Base-by-base conservation (phyloP, 1,140 invertebrate species). In the Pristionchus pacificus region DNA sequence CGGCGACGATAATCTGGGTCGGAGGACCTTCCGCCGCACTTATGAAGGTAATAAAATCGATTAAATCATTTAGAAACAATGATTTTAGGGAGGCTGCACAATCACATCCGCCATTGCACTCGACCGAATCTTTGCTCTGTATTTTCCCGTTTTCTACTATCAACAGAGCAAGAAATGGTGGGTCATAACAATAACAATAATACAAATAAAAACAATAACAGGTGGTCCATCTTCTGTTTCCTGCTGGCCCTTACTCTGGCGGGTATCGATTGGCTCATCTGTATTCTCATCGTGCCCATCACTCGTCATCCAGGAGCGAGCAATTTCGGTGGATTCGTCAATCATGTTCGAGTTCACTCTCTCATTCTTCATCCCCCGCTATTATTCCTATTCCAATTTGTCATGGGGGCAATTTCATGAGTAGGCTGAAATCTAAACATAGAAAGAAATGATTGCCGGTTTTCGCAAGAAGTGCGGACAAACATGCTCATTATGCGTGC, bases 101-200 rank as follows among this genome's bases (percentile, higher is more conserved):
- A 19, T 49, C 15, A 69, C 67, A 24, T 64, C 67, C 24, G 67
- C 67, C 25, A 69, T 69, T 19, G 67, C 67, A 2, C 13, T 69
- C 10, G 67, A 69, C 31, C 61, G 67, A 69, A 60, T 69, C 30
- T 13, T 69, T 13, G 67, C 67, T 13, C 59, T 69, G 15, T 69
- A 61, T 27, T 69, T 30, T 63, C 67, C 67, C 25, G 27, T 69
- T 15, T 19, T 27, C n/a, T 69, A 69, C 31, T 69, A 69, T 32
- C 24, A 63, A 65, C 58, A 55, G 25, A 64, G 49, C n/a, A 69
- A 69, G 59, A 60, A 58, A 65, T 24, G 28, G 65, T 66, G 27
- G 25, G 65, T 14, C 14, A 65, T 32, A 14, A 14, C 62, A 13
- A 32, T n/a, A n/a, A n/a, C n/a, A n/a, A n/a, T n/a, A n/a, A n/a